Conservation (phyloP, 2,888 invertebrate species). For the Eilema depressum region DNA sequence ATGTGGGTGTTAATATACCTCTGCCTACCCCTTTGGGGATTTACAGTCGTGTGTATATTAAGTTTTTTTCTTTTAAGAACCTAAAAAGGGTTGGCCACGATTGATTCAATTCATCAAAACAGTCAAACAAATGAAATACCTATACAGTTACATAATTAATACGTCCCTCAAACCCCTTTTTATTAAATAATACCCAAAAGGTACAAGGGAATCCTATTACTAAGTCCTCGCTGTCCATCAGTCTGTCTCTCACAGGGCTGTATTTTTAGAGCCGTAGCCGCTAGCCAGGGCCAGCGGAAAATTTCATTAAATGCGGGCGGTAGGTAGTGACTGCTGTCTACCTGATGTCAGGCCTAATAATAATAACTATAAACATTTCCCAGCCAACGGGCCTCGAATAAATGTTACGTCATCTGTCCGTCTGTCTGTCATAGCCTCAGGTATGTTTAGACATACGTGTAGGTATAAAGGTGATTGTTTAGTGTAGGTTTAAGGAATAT, state of each 20-base stretch:
- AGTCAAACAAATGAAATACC: background rate
- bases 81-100: background rate
- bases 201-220: background rate
- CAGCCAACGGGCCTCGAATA: background rate
- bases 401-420: background rate
- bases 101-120: background rate
- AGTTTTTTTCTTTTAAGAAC: fast-evolving
- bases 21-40: too few species aligned
- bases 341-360: background rate
- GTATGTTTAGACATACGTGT: background rate
- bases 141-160: conserved; percentile 22
- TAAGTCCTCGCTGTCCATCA: background rate
- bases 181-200: conserved; percentile 4
- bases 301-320: background rate
- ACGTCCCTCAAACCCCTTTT: background rate
- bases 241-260: background rate
- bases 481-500: background rate
- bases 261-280: background rate
- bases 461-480: background rate
- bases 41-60: too few species aligned
- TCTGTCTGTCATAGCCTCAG: background rate
- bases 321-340: too few species aligned
- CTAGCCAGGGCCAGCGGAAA: background rate
- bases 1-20: too few species aligned
- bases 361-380: background rate